These are phyloP conservation scores for Enhydra lutris DNA, from an alignment of 2,113 vertebrate genomes.

Conservation along the genomic window DNA sequence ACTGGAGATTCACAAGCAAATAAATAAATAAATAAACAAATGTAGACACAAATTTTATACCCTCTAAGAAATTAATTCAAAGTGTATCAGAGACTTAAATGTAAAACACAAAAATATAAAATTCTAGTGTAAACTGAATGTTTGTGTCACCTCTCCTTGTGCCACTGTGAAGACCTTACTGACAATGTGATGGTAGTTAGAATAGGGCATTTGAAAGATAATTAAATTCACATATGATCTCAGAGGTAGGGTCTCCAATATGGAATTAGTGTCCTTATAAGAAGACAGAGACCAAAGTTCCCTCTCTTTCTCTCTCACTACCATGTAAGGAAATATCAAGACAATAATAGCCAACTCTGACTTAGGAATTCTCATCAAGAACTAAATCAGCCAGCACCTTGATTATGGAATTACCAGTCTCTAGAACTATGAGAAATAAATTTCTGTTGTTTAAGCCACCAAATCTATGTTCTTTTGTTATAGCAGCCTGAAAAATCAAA, in stretches of 20 bases:
- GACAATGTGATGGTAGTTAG: background rate
- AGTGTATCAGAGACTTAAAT: background rate
- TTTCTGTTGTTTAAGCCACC: background rate
- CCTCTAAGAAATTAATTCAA: background rate
- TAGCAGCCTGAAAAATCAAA: background rate
- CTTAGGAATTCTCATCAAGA: background rate
- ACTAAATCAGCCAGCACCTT: background rate
- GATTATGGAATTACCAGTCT: background rate
- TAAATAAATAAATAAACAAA: background rate
- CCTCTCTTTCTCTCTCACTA: background rate
- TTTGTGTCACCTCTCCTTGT: background rate
- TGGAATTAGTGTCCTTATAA: background rate
- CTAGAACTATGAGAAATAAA: background rate
- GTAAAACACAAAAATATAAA: background rate
- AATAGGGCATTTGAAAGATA: background rate
- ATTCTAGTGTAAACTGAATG: background rate
- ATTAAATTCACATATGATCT: background rate
- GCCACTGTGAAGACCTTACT: background rate
- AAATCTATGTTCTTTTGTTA: background rate
- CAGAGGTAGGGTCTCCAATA: background rate
- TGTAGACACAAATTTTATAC: background rate
- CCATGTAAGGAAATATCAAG: background rate
- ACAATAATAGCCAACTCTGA: background rate
- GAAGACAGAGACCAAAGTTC: background rate
- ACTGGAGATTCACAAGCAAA: background rate